Evolutionary conservation across 2,888 invertebrate genomes (phyloP).

Genomic region (Eristalinus aeneus): DNA sequence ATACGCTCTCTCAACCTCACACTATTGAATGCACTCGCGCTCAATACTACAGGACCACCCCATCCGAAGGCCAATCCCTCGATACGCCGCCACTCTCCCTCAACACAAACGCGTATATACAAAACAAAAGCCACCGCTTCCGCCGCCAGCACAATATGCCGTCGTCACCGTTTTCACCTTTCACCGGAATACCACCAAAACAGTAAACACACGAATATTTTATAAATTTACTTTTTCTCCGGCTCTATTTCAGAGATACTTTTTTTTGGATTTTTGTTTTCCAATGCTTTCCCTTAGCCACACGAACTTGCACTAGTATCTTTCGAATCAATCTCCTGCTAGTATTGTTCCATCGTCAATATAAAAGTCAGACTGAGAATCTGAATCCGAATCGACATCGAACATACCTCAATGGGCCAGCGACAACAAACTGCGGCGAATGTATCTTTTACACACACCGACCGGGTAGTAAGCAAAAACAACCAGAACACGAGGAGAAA

Average conservation of each 20-base stretch:
- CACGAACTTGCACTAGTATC: conserved; percentile 55
- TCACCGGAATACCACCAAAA: conserved; percentile 5
- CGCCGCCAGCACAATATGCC: conserved; percentile 23
- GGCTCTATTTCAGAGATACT: neutral
- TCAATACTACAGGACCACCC: conserved; percentile 48
- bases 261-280: too few species aligned
- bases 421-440: conserved; percentile 65
- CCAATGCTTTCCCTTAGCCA: conserved; percentile 36
- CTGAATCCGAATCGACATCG: conserved; percentile 49
- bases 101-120: conserved; percentile 28
- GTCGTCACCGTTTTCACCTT: neutral
- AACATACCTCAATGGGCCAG: conserved; percentile 64
- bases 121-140: conserved; percentile 44
- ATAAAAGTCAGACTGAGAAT: conserved; percentile 66
- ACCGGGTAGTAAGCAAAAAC: conserved; percentile 25
- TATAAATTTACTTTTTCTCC: neutral
- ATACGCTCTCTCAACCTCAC: conserved; percentile 20
- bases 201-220: neutral
- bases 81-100: conserved; percentile 23
- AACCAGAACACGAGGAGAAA: neutral
- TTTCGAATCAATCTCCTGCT: conserved; percentile 36
- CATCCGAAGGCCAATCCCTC: conserved; percentile 51
- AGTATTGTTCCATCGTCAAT: conserved; percentile 65
- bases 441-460: conserved; percentile 52
- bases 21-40: conserved; percentile 54